Evolutionary conservation across 2,797 vertebrate species (phyloP).

Genomic region (Aulostomus chinensis): DNA sequence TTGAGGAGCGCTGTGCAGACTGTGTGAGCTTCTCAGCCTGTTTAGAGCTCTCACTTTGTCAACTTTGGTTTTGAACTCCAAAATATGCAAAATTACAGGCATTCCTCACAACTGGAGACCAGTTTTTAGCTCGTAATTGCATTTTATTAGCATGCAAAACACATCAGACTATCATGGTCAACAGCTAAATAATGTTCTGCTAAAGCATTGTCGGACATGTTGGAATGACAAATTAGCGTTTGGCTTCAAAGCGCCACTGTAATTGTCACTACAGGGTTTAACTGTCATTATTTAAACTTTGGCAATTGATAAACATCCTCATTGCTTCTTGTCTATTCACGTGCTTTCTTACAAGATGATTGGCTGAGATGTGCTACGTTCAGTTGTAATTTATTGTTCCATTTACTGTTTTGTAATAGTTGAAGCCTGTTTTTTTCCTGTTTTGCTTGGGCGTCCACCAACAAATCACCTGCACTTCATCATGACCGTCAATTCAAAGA

Average conservation of each 20-base stretch:
- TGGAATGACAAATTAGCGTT: background rate
- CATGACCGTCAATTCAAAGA: slow-evolving; percentile 37
- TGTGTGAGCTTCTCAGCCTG: too few relatives aligned
- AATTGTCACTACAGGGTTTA: background rate
- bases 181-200: too few relatives aligned
- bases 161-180: too few relatives aligned
- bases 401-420: background rate
- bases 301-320: slow-evolving; percentile 21
- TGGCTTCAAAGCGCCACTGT: background rate
- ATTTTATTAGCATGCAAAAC: too few relatives aligned
- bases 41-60: too few relatives aligned
- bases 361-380: slow-evolving; percentile 24
- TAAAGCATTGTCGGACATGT: too few relatives aligned
- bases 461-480: slow-evolving; percentile 23
- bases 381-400: slow-evolving; percentile 4
- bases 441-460: background rate
- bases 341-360: slow-evolving; percentile 14
- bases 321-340: slow-evolving; percentile 16
- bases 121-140: too few relatives aligned
- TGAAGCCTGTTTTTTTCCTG: background rate
- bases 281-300: slow-evolving; percentile 7
- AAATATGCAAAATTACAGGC: too few relatives aligned
- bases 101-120: too few relatives aligned
- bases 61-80: too few relatives aligned
- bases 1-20: too few relatives aligned